These are phyloP conservation scores for Cordilura impudica DNA, from an alignment of 2,888 invertebrate genomes.

Conservation along the genomic window DNA sequence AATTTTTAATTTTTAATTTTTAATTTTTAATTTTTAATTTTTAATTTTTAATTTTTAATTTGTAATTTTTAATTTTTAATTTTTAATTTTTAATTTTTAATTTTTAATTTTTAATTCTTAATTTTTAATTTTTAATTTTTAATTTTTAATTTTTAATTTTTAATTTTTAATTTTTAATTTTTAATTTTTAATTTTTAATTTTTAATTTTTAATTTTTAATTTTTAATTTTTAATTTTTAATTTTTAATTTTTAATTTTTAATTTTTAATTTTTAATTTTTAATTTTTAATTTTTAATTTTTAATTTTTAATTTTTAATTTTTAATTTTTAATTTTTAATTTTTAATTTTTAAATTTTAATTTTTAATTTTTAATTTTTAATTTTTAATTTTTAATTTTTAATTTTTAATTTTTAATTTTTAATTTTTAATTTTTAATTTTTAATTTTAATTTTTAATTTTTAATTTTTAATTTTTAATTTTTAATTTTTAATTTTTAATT, in stretches of 20 bases:
- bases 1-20: neutral
- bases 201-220: neutral
- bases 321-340: neutral
- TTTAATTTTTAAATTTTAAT: neutral
- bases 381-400: neutral
- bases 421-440: neutral
- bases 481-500: neutral
- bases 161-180: neutral
- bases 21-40: neutral
- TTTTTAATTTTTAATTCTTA: too few relatives aligned
- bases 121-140: too few relatives aligned
- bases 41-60: neutral
- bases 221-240: neutral
- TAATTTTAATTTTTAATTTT: neutral
- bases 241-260: neutral
- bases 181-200: neutral
- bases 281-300: neutral
- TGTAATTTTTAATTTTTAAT: neutral
- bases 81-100: neutral
- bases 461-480: neutral
- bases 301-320: neutral
- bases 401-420: neutral
- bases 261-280: neutral
- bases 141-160: neutral
- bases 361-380: neutral